Base-by-base conservation (phyloP, 2,888 invertebrate genomes). In the Dryadula phaetusa region DNA sequence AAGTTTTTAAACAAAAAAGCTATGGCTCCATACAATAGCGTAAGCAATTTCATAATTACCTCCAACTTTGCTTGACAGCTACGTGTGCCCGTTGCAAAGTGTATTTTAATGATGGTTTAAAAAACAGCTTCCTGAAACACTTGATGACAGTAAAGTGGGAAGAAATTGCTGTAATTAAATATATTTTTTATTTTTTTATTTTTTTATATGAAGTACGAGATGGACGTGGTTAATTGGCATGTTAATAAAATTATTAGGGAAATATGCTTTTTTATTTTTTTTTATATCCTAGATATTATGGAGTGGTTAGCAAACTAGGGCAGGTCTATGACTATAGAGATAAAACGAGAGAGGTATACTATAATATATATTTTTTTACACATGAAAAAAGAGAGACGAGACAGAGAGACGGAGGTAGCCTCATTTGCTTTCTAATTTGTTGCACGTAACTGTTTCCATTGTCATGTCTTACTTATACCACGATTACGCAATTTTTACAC, bases 1-100 rank as follows among this genome's bases (percentile, higher is more conserved):
- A 37, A 37, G 2, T 12, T 32, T 32, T 32, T 32, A 37, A 12
- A 12, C 12, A 6, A 20, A 20, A 20, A 46, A 20, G 12, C 20
- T 46, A 44, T 5, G 7, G 16, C 10, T 16, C 12, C 4, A 22
- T 20, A 12, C 1, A 18, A 22, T 20, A 37, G 12, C 10, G 37
- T n/a, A 53, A 16, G 16, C 14, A 22, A 40, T 54, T 40, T 54
- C 34, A 37, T 40, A 37, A 54, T 54, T 54, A 37, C 20, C 3
- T 28, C 6, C 28, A 49, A 28, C n/a, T 54, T 22, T 40, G 44
- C 42, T 60, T 32, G 44, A 60, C 16, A 44, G 54, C 28, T 58
- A 42, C 58, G 42, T 58, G 42, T 58, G n/a, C 40, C 58, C 10
- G 42, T 58, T 58, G 16, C 42, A 58, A 42, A 58, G 25, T 42